phyloP scores from a whole-genome alignment of 2,113 vertebrate genomes.

The Platichthys stellatus region DNA sequence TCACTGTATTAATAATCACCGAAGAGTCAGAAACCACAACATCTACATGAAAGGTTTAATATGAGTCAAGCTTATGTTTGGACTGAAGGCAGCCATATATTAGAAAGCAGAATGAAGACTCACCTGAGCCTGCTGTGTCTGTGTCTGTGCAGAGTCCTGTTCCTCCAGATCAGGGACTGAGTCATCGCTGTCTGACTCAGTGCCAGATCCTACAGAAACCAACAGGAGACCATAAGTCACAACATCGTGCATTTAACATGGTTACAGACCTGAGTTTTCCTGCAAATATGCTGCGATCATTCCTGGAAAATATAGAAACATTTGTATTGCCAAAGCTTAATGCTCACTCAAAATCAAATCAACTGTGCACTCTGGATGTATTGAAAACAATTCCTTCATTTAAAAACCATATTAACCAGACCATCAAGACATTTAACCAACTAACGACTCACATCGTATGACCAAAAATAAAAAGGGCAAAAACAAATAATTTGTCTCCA shows the following conservation, averaged over 20 bases:
- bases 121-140: constrained; percentile 98
- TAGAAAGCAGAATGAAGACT: background rate
- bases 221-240: background rate
- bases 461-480: background rate
- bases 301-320: constrained; percentile 13
- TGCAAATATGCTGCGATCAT: constrained; percentile 9
- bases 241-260: background rate
- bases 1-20: constrained; percentile 76
- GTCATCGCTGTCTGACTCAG: constrained; percentile 98
- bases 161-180: constrained; percentile 98
- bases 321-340: background rate
- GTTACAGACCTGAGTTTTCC: background rate
- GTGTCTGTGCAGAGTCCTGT: constrained; percentile 95
- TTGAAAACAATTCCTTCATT: background rate
- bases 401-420: background rate
- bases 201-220: constrained; percentile 90
- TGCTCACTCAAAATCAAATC: background rate
- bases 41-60: background rate
- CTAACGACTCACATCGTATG: background rate
- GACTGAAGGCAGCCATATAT: background rate
- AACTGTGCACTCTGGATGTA: background rate
- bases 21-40: constrained; percentile 53
- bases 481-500: background rate
- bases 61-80: background rate
- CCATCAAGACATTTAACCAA: background rate